Conservation (phyloP, 2,888 invertebrate genomes). For the Amblyjoppa proteus region DNA sequence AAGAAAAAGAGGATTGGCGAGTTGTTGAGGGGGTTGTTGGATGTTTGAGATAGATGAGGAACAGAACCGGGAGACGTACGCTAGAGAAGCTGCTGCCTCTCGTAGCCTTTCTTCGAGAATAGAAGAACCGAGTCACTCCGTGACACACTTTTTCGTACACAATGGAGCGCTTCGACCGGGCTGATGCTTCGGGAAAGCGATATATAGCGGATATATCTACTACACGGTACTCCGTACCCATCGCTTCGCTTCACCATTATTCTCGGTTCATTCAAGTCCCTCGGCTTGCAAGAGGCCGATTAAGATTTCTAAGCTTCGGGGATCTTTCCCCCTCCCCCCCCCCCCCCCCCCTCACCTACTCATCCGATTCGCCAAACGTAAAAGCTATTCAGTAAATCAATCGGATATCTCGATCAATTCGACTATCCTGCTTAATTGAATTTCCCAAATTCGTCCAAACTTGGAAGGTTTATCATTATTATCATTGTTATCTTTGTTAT, state of each 20-base stretch:
- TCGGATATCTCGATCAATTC: not conserved
- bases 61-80: conserved; percentile 26
- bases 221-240: conserved; percentile 19
- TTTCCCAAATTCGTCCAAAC: not conserved
- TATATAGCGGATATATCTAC: conserved; percentile 30
- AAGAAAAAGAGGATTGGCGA: not conserved
- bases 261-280: conserved; percentile 54
- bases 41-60: conserved; percentile 33
- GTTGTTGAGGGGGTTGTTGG: conserved; percentile 17
- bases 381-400: not conserved
- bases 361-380: not conserved
- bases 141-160: conserved; percentile 71
- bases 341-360: not conserved
- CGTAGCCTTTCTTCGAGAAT: conserved; percentile 40
- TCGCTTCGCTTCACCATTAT: conserved; percentile 29
- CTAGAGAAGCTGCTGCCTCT: conserved; percentile 22
- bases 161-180: conserved; percentile 67
- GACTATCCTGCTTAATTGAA: not conserved
- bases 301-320: conserved; percentile 48
- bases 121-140: conserved; percentile 61
- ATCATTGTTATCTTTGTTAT: too few relatives aligned
- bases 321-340: not conserved
- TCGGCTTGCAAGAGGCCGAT: conserved; percentile 55
- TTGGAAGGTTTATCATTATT: too few relatives aligned
- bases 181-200: conserved; percentile 59